Evolutionary conservation across 2,113 vertebrate genomes (phyloP).

Genomic region (Erinaceus europaeus): DNA sequence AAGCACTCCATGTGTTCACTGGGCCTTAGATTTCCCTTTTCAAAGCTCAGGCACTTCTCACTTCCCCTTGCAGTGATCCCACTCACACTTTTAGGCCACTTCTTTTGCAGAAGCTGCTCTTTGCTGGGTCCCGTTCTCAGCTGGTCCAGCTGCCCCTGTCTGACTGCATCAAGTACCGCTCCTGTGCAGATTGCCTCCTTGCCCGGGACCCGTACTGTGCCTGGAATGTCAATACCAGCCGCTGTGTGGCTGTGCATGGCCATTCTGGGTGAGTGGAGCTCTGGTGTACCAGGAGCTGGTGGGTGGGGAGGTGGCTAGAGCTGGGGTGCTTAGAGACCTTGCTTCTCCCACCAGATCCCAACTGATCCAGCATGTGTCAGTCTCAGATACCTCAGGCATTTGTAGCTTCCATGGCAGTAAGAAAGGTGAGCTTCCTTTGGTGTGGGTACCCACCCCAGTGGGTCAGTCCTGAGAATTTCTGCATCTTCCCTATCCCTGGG

Average conservation of each 20-base stretch:
- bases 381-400: slow-evolving; percentile 55
- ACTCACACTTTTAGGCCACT: background rate
- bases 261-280: slow-evolving; percentile 85
- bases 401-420: slow-evolving; percentile 75
- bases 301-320: background rate
- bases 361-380: slow-evolving; percentile 79
- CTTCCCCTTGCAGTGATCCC: accelerated
- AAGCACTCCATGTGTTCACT: background rate
- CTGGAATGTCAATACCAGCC: slow-evolving; percentile 90
- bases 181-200: slow-evolving; percentile 92
- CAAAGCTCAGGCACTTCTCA: accelerated
- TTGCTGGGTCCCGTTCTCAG: slow-evolving; percentile 91
- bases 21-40: background rate
- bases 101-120: slow-evolving; percentile 89
- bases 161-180: slow-evolving; percentile 92
- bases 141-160: slow-evolving; percentile 93
- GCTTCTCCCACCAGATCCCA: slow-evolving; percentile 60
- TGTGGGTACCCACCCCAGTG: background rate
- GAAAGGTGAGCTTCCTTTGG: slow-evolving; percentile 74
- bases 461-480: background rate
- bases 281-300: slow-evolving; percentile 41
- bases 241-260: slow-evolving; percentile 87
- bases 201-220: slow-evolving; percentile 96
- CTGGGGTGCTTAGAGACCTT: background rate
- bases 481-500: background rate